A percentile compares a stretch with the other conserved stretches of the same genome.
Evolutionary conservation across 1,140 invertebrate species (phyloP).

Genomic region (Zaprionus inermis): DNA sequence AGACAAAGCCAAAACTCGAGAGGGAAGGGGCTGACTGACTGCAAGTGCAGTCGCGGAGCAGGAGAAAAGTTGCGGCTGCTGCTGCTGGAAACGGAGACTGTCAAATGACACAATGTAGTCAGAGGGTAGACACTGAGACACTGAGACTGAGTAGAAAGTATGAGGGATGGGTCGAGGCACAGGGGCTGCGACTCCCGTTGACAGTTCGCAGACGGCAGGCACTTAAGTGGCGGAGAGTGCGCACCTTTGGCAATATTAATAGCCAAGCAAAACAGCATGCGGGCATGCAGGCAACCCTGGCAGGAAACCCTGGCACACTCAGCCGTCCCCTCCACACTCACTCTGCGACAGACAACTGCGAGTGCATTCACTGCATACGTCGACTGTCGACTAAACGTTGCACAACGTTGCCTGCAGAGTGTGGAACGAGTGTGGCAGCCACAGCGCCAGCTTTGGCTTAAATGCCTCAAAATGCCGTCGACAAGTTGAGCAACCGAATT

Average conservation of each 20-base stretch:
- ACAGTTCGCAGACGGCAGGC: slow-evolving; percentile 80
- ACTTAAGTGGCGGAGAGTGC: slow-evolving; percentile 78
- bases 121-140: background rate
- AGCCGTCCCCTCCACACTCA: too few species aligned
- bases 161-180: background rate
- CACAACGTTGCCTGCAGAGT: too few species aligned
- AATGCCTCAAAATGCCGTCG: slow-evolving; percentile 13
- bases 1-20: background rate
- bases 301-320: too few species aligned
- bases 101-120: slow-evolving; percentile 76
- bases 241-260: slow-evolving; percentile 82
- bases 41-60: slow-evolving; percentile 17
- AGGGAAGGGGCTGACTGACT: background rate
- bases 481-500: slow-evolving; percentile 17
- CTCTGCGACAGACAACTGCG: slow-evolving; percentile 14
- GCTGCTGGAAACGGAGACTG: slow-evolving; percentile 31
- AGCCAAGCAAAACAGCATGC: slow-evolving; percentile 47
- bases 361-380: slow-evolving; percentile 42
- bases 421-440: slow-evolving; percentile 13
- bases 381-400: slow-evolving; percentile 29
- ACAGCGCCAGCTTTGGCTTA: slow-evolving; percentile 5
- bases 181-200: slow-evolving; percentile 57
- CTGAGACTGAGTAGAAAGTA: background rate
- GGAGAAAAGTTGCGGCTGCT: slow-evolving; percentile 9
- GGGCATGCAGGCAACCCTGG: slow-evolving; percentile 10